phyloP scores from a whole-genome alignment of 2,797 vertebrate genomes.

The Sebastes dallii region DNA sequence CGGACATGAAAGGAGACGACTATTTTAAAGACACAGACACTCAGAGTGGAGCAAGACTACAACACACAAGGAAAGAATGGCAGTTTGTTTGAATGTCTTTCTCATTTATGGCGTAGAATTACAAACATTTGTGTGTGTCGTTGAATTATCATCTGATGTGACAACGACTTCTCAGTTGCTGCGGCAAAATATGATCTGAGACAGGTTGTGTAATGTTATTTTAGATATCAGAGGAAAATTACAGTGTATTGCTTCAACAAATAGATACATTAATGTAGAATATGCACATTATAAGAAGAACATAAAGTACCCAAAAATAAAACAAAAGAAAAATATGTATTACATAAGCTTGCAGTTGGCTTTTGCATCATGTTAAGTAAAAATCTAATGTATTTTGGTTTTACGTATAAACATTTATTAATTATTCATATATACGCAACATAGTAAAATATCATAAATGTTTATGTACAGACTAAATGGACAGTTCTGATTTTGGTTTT shows the following conservation, averaged over 20 bases:
- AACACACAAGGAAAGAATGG: background rate
- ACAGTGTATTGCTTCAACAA: background rate
- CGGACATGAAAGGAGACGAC: constrained; percentile 44
- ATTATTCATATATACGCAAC: background rate
- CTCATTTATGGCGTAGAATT: background rate
- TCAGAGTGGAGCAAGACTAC: constrained; percentile 1
- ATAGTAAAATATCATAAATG: background rate
- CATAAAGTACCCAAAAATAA: background rate
- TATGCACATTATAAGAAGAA: background rate
- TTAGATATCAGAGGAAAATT: background rate
- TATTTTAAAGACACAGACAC: constrained; percentile 49
- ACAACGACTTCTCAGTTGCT: background rate
- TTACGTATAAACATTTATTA: background rate
- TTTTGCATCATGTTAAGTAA: background rate
- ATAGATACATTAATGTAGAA: background rate
- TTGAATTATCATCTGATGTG: background rate
- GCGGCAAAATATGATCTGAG: background rate
- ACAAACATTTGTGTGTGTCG: background rate
- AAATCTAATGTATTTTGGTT: background rate
- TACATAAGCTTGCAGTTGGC: background rate
- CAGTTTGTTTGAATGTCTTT: background rate
- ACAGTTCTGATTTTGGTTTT: background rate
- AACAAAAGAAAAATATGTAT: background rate
- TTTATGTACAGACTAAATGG: background rate
- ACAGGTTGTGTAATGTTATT: background rate